Evolutionary conservation across 1,140 invertebrate genomes (phyloP), one percentile per base, ranked within the genome.

Genomic region (Cydia amplana): DNA sequence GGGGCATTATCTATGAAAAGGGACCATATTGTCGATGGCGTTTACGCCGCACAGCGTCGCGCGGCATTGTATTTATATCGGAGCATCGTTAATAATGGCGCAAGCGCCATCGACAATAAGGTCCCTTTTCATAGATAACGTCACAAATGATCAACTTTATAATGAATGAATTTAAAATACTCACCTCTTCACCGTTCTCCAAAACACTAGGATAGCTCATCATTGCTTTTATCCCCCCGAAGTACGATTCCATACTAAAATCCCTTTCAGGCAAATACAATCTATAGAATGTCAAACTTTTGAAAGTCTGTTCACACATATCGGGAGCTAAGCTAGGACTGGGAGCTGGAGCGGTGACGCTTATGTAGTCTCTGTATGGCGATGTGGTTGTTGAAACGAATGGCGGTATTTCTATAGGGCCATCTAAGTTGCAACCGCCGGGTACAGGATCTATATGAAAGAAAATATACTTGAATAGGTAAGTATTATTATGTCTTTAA

Each of bases 371-470:
- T 65, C 93, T 81, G 43, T 85, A 93, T 46, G 94, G 91, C 1
- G 75, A 78, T n/a, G 32, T n/a, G 3, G 1, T 10, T 0, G 95
- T 80, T 43, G 89, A 89, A 79, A 96, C 91, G 82, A 94, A 97
- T 9, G 96, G 96, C 20, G 95, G 94, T 76, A 94, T 94, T 82
- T 94, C 89, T n/a, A 95, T 87, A 60, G 94, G 86, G 79, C 95
- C 95, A 82, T 96, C 95, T 93, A 96, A 94, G 79, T 96, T 97
- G 83, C 96, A 97, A 40, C 96, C 96, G 76, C 96, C 96, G 60
- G 96, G 96, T 80, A 97, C 92, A 4, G 96, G 96, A 84, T 95
- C 96, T 97, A 87, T 75, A 87, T 87, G 9, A 73, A 78, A 80
- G 46, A 64, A 43, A 55, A 43, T 78, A 75, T 75, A 72, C 16